Evolutionary conservation across 2,888 invertebrate species (phyloP).

Genomic region (Abrostola tripartita): DNA sequence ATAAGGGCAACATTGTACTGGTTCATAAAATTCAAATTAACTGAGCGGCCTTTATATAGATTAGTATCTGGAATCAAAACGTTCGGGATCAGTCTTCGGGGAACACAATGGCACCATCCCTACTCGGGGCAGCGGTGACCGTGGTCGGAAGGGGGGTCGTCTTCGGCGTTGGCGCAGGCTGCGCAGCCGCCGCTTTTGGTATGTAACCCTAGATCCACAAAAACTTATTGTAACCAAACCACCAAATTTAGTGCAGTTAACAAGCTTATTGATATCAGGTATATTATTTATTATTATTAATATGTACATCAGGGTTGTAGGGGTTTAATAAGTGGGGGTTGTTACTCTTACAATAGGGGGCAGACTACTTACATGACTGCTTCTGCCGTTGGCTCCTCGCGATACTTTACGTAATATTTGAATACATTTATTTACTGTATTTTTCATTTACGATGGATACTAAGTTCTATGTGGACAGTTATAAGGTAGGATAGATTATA

Average conservation of each 20-base stretch:
- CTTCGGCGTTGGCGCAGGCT: constrained; percentile 47
- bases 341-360: no score
- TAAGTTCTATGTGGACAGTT: no score
- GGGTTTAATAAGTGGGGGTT: no score
- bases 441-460: no score
- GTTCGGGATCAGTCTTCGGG: constrained; percentile 67
- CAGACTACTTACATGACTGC: no score
- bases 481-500: no score
- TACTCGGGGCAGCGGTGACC: constrained; percentile 45
- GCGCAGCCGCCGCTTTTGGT: constrained; percentile 55
- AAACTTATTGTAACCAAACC: constrained; percentile 62
- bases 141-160: constrained; percentile 44
- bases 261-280: no score
- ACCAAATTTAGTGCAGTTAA: constrained; percentile 40
- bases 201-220: constrained; percentile 70
- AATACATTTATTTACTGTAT: no score
- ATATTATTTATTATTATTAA: no score
- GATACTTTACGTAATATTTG: no score
- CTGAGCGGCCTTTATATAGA: constrained; percentile 18
- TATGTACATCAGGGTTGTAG: no score
- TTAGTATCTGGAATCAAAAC: constrained; percentile 3
- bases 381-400: no score
- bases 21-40: constrained; percentile 2
- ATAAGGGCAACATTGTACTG: constrained; percentile 20
- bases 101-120: constrained; percentile 63